These are phyloP conservation scores for Amazona ochrocephala DNA, from an alignment of 2,797 vertebrate genomes.

Conservation along the genomic window DNA sequence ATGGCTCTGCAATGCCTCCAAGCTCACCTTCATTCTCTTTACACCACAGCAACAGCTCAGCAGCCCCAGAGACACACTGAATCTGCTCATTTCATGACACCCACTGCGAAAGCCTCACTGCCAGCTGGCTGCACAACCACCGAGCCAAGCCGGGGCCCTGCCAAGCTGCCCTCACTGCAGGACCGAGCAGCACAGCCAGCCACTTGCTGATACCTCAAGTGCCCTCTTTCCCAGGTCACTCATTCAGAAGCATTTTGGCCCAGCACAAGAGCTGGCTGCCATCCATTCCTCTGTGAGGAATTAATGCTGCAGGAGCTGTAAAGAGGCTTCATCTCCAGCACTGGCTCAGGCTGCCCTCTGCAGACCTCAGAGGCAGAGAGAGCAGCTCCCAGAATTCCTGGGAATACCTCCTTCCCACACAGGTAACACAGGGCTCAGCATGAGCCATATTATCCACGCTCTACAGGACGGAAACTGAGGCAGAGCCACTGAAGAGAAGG, in stretches of 20 bases:
- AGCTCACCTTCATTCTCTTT: background rate
- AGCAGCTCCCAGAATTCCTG: background rate
- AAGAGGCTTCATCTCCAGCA: background rate
- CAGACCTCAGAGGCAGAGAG: background rate
- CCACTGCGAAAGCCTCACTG: rapidly evolving
- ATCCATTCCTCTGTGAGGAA: background rate
- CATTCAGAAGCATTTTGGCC: background rate
- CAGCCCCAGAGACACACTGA: background rate
- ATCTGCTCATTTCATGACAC: background rate
- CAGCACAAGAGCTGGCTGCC: background rate
- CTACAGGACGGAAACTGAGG: background rate
- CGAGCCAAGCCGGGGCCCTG: rapidly evolving
- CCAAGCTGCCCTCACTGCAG: background rate
- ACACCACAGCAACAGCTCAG: background rate
- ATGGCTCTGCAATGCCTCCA: rapidly evolving
- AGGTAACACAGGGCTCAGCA: background rate
- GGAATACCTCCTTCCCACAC: background rate
- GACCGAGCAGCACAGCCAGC: background rate
- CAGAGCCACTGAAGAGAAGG: background rate
- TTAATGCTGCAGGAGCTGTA: background rate
- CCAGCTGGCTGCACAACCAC: background rate
- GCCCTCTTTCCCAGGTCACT: background rate
- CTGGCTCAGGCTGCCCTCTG: slow-evolving; percentile 19
- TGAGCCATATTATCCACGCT: rapidly evolving
- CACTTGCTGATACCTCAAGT: background rate